Percentiles rank a stretch among this genome's conserved stretches.
phyloP scores from a whole-genome alignment of 2,888 invertebrate genomes.

The Habrosyne pyritoides region DNA sequence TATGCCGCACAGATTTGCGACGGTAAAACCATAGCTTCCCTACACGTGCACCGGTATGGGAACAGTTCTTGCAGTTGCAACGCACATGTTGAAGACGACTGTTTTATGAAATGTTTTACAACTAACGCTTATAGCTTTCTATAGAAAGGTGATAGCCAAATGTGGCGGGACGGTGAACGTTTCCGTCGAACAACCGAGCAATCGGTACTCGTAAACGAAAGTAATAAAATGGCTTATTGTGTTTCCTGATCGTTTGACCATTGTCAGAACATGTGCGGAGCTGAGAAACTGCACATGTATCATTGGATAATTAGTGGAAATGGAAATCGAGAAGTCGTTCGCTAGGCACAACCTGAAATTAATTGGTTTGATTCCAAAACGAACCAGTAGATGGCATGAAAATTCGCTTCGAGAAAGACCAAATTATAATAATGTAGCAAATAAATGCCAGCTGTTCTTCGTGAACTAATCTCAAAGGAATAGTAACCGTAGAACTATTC shows the following conservation, averaged over 20 bases:
- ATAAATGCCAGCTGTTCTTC: neutral
- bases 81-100: slow-evolving; percentile 67
- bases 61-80: slow-evolving; percentile 48
- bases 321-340: no score
- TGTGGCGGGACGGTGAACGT: slow-evolving; percentile 41
- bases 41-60: slow-evolving; percentile 71
- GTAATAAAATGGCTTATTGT: slow-evolving; percentile 47
- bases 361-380: no score
- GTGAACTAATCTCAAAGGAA: neutral
- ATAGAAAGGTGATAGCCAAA: slow-evolving; percentile 77
- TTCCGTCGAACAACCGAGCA: slow-evolving; percentile 54
- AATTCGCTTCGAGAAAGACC: no score
- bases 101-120: slow-evolving; percentile 78
- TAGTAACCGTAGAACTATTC: neutral
- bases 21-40: slow-evolving; percentile 49
- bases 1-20: slow-evolving; percentile 78
- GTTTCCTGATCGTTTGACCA: slow-evolving; percentile 43
- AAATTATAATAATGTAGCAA: no score
- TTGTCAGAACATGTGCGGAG: slow-evolving; percentile 13
- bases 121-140: slow-evolving; percentile 66
- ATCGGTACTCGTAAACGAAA: slow-evolving; percentile 21
- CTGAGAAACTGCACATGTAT: neutral
- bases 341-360: neutral
- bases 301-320: no score
- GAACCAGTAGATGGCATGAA: no score